Evolutionary conservation across 2,113 vertebrate species (phyloP).

Genomic region (Xyrauchen texanus): DNA sequence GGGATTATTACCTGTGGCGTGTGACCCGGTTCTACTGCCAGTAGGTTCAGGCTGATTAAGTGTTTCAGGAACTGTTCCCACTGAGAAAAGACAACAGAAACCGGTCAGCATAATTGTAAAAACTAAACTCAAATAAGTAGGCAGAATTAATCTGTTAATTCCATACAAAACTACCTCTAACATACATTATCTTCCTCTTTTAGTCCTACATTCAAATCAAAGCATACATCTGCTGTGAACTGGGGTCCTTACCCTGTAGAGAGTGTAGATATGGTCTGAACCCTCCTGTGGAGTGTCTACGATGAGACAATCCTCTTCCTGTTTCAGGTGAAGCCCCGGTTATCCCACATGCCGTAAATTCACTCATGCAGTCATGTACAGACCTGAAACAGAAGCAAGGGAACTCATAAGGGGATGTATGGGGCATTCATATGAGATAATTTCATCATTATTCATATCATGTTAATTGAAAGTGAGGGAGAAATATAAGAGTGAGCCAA

Average conservation of each 20-base stretch:
- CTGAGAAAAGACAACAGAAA: conserved; percentile 64
- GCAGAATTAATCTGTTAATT: too few relatives aligned
- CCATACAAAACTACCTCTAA: too few relatives aligned
- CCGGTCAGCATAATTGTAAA: not conserved
- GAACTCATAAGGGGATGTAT: not conserved
- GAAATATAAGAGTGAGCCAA: conserved; percentile 45
- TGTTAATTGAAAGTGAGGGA: not conserved
- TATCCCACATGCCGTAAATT: conserved; percentile 72
- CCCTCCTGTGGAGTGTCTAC: conserved; percentile 61
- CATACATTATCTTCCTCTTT: too few relatives aligned
- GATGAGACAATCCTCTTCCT: too few relatives aligned
- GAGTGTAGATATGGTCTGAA: conserved; percentile 80
- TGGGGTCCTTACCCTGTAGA: conserved; percentile 77
- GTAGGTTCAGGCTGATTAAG: conserved; percentile 75
- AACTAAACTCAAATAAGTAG: too few relatives aligned
- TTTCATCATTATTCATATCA: not conserved
- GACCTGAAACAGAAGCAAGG: conserved; percentile 68
- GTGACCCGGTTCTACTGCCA: conserved; percentile 69
- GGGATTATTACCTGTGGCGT: not conserved
- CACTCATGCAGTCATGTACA: conserved; percentile 73
- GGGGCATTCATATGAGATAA: not conserved
- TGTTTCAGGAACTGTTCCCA: conserved; percentile 82
- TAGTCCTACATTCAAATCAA: too few relatives aligned
- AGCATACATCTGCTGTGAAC: not conserved
- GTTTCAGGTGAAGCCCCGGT: conserved; percentile 76